These are phyloP conservation scores for Drosophila limbata DNA, from an alignment of 2,888 invertebrate species.

Conservation along the genomic window DNA sequence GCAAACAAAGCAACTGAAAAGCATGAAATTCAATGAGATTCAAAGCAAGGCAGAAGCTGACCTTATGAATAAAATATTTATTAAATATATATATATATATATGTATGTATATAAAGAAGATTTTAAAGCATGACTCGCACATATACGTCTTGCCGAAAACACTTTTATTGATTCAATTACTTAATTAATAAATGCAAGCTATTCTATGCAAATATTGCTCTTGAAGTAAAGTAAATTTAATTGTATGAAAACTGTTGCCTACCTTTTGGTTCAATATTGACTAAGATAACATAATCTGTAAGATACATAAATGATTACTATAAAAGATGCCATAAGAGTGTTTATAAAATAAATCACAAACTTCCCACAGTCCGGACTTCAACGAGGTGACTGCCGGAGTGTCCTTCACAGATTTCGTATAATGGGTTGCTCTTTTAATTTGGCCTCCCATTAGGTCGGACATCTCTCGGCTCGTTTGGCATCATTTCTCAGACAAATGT, in stretches of 20 bases:
- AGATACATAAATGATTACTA: neutral
- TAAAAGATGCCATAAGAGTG: no score
- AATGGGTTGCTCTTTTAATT: conserved; percentile 37
- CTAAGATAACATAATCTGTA: neutral
- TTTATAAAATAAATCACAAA: neutral
- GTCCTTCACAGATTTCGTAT: conserved; percentile 25
- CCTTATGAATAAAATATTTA: conserved; percentile 3
- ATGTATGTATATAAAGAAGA: neutral
- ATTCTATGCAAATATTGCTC: neutral
- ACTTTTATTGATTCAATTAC: neutral
- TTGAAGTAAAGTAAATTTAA: neutral
- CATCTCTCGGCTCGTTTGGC: conserved; percentile 49
- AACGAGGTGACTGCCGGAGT: conserved; percentile 15
- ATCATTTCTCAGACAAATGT: conserved; percentile 41
- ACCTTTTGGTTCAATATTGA: neutral
- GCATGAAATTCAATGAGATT: conserved; percentile 27
- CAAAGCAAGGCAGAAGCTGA: conserved; percentile 6
- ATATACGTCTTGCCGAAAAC: neutral
- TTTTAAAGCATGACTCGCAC: no score
- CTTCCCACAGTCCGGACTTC: neutral
- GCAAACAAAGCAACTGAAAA: conserved; percentile 30
- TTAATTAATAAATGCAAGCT: neutral
- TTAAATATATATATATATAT: neutral
- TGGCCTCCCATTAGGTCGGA: conserved; percentile 41
- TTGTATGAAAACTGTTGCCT: neutral